These are phyloP conservation scores for Drosophila lacicola DNA, from an alignment of 2,888 invertebrate genomes.

Conservation along the genomic window DNA sequence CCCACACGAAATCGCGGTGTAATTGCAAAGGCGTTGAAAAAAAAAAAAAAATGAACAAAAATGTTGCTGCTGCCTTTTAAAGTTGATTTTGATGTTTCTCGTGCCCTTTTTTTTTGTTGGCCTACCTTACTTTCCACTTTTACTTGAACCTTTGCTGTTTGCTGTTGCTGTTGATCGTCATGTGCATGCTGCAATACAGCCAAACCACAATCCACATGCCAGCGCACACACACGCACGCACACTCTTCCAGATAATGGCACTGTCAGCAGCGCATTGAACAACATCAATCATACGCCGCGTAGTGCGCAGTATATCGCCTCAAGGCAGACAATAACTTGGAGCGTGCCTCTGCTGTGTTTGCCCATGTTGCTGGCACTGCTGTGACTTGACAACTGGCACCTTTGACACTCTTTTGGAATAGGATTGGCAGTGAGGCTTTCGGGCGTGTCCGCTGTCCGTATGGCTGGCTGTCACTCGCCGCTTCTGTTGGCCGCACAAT, in stretches of 20 bases:
- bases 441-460: conserved; percentile 30
- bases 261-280: conserved; percentile 62
- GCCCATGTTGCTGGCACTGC: conserved; percentile 44
- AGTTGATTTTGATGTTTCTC: conserved; percentile 12
- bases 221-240: conserved; percentile 8
- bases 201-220: conserved; percentile 7
- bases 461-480: conserved; percentile 27
- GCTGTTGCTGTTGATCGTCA: conserved; percentile 28
- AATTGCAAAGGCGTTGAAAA: conserved; percentile 3
- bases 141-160: conserved; percentile 18
- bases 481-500: conserved; percentile 16
- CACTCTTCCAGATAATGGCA: conserved; percentile 57
- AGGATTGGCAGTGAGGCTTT: not conserved
- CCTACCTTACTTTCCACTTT: conserved; percentile 16
- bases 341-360: conserved; percentile 23
- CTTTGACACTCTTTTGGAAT: conserved; percentile 28
- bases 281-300: conserved; percentile 75
- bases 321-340: conserved; percentile 50
- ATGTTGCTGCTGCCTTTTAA: conserved; percentile 7
- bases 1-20: conserved; percentile 23
- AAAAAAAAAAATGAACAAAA: not conserved
- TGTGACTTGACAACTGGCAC: conserved; percentile 41
- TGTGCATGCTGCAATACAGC: conserved; percentile 38
- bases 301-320: conserved; percentile 39
- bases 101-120: not conserved